Evolutionary conservation across 2,888 invertebrate genomes (phyloP).

Genomic region (Tiliacea citrago): DNA sequence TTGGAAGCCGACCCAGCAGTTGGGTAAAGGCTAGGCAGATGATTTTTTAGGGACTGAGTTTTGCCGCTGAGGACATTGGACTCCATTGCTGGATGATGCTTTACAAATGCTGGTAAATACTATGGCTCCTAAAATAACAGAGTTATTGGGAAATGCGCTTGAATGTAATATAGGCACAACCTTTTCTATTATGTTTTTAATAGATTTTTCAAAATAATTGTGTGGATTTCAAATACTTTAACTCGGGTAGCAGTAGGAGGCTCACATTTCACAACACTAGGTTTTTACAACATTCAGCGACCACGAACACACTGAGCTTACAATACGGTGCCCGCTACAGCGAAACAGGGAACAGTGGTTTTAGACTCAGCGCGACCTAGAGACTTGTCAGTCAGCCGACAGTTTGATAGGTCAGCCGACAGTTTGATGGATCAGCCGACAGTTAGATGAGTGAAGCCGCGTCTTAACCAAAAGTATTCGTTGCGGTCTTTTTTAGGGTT

Average conservation of each 20-base stretch:
- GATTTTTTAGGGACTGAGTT: too few species aligned
- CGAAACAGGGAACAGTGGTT: constrained; percentile 20
- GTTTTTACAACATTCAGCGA: constrained; percentile 49
- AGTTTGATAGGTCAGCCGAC: too few species aligned
- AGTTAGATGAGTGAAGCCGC: neutral
- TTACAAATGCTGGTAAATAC: neutral
- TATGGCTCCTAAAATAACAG: neutral
- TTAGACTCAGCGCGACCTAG: neutral
- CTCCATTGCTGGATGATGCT: neutral
- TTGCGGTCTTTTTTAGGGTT: too few species aligned
- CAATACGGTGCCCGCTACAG: constrained; percentile 53
- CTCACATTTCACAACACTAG: constrained; percentile 57
- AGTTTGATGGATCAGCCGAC: neutral
- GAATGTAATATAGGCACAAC: neutral
- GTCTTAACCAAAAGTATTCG: neutral
- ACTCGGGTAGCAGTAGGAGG: constrained; percentile 30
- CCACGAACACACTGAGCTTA: constrained; percentile 55
- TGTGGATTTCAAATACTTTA: constrained; percentile 24
- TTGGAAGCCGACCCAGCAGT: neutral
- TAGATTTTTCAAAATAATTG: too few species aligned
- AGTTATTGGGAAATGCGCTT: neutral
- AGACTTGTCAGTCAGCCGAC: neutral
- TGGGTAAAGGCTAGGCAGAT: too few species aligned
- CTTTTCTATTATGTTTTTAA: too few species aligned
- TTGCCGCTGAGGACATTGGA: neutral